These are phyloP conservation scores for Athene cunicularia DNA, from an alignment of 2,113 vertebrate genomes.

Conservation along the genomic window DNA sequence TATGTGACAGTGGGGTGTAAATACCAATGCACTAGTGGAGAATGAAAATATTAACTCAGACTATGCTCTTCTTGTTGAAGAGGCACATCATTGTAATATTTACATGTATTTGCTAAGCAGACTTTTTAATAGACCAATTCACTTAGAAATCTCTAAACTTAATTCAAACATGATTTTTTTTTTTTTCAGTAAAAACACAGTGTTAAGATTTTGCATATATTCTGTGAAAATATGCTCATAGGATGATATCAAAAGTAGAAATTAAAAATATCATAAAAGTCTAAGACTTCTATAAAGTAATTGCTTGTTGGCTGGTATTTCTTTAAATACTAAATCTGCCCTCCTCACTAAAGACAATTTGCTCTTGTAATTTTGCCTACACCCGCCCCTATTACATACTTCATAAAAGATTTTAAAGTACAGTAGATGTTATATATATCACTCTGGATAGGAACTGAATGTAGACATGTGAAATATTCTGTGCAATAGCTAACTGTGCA, in stretches of 20 bases:
- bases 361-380: neutral
- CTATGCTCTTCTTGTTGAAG: neutral
- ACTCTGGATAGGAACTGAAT: neutral
- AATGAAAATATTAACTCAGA: neutral
- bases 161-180: neutral
- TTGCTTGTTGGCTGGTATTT: neutral
- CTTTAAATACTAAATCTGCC: conserved; percentile 7
- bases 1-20: accelerated
- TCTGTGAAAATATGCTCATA: neutral
- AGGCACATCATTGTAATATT: neutral
- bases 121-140: neutral
- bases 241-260: neutral
- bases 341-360: neutral
- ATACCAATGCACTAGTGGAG: neutral
- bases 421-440: neutral
- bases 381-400: neutral
- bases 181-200: neutral
- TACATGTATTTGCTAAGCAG: neutral
- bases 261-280: neutral
- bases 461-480: neutral
- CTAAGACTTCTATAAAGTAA: neutral
- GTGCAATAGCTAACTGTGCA: neutral
- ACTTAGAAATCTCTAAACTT: neutral
- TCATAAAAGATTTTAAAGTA: neutral
- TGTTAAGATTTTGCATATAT: neutral